These are phyloP conservation scores for Siniperca scherzeri DNA, from an alignment of 2,797 vertebrate genomes.

Conservation along the genomic window DNA sequence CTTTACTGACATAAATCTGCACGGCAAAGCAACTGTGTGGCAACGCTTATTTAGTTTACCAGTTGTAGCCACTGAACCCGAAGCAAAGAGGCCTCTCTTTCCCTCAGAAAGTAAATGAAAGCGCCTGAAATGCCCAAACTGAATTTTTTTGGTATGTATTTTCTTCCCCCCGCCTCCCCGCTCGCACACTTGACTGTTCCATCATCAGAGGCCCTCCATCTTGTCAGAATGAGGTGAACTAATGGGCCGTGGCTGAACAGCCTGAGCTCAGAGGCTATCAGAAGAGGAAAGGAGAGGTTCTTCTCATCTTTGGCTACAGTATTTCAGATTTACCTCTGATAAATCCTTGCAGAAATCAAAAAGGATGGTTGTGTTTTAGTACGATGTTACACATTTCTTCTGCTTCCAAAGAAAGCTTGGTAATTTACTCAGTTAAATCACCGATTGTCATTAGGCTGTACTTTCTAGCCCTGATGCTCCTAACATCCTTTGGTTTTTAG, in stretches of 20 bases:
- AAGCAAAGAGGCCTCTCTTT: conserved; percentile 67
- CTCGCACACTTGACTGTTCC: conserved; percentile 67
- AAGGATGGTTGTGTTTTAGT: conserved; percentile 35
- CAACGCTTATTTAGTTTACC: conserved; percentile 72
- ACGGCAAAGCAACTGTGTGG: conserved; percentile 64
- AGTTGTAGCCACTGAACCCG: conserved; percentile 72
- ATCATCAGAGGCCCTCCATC: conserved; percentile 78
- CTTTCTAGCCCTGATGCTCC: neutral
- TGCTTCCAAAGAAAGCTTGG: conserved; percentile 10
- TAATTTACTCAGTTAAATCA: conserved; percentile 26
- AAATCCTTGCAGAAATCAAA: conserved; percentile 41
- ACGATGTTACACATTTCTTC: conserved; percentile 10
- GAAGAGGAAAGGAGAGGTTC: conserved; percentile 45
- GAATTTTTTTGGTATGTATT: conserved; percentile 47
- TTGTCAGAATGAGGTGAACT: conserved; percentile 79
- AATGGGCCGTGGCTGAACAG: conserved; percentile 78
- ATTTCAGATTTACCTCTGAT: conserved; percentile 42
- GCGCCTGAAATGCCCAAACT: conserved; percentile 48
- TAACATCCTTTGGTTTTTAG: neutral
- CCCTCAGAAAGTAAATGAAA: conserved; percentile 64
- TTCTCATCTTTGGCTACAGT: conserved; percentile 36
- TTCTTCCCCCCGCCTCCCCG: conserved; percentile 26
- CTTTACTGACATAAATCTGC: conserved; percentile 69
- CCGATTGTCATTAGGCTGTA: neutral
- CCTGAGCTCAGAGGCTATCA: conserved; percentile 76